These are phyloP conservation scores for Coreoperca whiteheadi DNA, from an alignment of 2,113 vertebrate genomes.

Conservation along the genomic window DNA sequence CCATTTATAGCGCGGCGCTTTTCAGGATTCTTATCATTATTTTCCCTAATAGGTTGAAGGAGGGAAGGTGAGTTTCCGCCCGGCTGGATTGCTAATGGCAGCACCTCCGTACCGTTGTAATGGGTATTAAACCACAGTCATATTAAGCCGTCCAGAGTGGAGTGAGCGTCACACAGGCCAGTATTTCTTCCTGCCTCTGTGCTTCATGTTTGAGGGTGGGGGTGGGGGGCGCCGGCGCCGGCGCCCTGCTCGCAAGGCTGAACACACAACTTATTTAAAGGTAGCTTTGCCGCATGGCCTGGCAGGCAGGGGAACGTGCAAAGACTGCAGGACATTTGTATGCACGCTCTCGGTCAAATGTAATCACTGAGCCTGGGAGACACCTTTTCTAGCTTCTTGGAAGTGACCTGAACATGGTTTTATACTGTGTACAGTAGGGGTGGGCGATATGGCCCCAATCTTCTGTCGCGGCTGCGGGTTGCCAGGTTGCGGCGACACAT, in stretches of 20 bases:
- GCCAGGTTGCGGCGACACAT: too few species aligned
- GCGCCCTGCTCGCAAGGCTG: slow-evolving; percentile 28
- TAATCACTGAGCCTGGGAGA: neutral
- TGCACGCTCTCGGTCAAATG: neutral
- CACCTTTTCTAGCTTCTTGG: neutral
- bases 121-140: slow-evolving; percentile 66
- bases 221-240: too few species aligned
- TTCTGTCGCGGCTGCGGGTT: too few species aligned
- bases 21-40: slow-evolving; percentile 58
- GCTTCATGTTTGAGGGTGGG: slow-evolving; percentile 6
- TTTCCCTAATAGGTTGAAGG: slow-evolving; percentile 36
- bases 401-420: neutral
- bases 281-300: neutral
- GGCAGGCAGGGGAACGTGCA: neutral
- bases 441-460: too few species aligned
- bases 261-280: neutral
- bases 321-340: neutral
- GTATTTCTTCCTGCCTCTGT: slow-evolving; percentile 18
- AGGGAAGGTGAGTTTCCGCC: slow-evolving; percentile 40
- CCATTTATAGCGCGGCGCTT: slow-evolving; percentile 47
- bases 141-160: slow-evolving; percentile 36
- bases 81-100: slow-evolving; percentile 43
- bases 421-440: too few species aligned
- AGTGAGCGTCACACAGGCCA: neutral
- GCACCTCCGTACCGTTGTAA: slow-evolving; percentile 40